phyloP scores from a whole-genome alignment of 1,140 invertebrate species.

The Aphelinus certus region DNA sequence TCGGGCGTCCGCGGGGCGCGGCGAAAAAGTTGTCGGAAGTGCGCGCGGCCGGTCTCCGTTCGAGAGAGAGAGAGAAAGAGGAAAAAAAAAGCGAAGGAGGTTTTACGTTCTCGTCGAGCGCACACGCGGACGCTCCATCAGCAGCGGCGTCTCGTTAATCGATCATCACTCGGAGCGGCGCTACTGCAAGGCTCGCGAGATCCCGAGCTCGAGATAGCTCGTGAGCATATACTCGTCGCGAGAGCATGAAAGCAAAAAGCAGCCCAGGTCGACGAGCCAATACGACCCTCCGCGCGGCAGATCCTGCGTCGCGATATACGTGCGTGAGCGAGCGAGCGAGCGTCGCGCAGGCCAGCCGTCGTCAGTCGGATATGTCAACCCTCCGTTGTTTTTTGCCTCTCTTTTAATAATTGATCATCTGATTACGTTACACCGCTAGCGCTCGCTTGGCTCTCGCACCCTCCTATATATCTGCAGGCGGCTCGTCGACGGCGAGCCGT shows the following conservation, averaged over 20 bases:
- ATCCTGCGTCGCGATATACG: slow-evolving; percentile 19
- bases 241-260: not conserved
- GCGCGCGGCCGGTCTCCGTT: slow-evolving; percentile 33
- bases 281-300: slow-evolving; percentile 27
- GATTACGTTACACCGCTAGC: slow-evolving; percentile 64
- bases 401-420: slow-evolving; percentile 66
- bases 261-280: slow-evolving; percentile 26
- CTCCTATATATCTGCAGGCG: not conserved
- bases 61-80: not conserved
- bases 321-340: slow-evolving; percentile 1
- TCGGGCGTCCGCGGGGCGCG: not conserved
- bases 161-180: slow-evolving; percentile 24
- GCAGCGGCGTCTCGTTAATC: slow-evolving; percentile 27
- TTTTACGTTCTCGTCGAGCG: too few species aligned
- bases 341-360: slow-evolving; percentile 32
- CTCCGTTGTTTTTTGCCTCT: slow-evolving; percentile 63
- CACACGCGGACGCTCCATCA: too few species aligned
- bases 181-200: slow-evolving; percentile 12
- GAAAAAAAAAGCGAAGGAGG: not conserved
- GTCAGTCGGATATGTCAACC: slow-evolving; percentile 63
- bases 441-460: slow-evolving; percentile 50
- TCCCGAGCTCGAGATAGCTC: slow-evolving; percentile 10
- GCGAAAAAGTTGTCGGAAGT: slow-evolving; percentile 25
- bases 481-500: slow-evolving; percentile 25
- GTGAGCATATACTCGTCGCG: not conserved